Evolutionary conservation across 2,888 invertebrate genomes (phyloP), one percentile per base, ranked within the genome.

Genomic region (Blera fallax): DNA sequence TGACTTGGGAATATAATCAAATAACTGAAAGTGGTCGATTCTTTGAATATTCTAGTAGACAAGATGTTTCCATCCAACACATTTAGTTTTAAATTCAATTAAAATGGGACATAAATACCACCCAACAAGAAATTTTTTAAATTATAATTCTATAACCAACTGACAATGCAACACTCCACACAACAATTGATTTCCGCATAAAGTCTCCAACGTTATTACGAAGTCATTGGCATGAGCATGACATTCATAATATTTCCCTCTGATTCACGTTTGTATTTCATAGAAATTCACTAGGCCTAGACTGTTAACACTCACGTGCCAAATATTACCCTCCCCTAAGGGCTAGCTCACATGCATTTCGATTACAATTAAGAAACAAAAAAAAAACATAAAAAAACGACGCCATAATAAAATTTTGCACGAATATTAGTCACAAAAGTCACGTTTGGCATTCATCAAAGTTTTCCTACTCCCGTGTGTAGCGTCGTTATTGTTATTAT

Each of bases 391-490:
- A 5, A 37, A 34, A 62, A 50, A 48, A 6, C 40, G 10, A 48
- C n/a, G n/a, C 34, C 3, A 50, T 48, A 29, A 48, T 34, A 48
- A n/a, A 72, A 48, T 64, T 48, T 37, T 40, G 64, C 64, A 74
- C 52, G 64, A 65, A 37, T 56, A 48, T 76, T 76, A 76, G 48
- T 58, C 43, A 64, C 21, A 64, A 64, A 62, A 67, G 77, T 77
- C 78, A 79, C 70, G 78, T 79, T 56, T 64, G 52, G 52, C 70
- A 67, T 58, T 76, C 78, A 24, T 78, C 50, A 62, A 54, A 43
- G 62, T 64, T 69, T 67, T 67, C 18, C 32, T 14, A 10, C 32
- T 54, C 24, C 43, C n/a, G n/a, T n/a, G n/a, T n/a, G n/a, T 24
- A 11, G 16, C 54, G 52, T n/a, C 52, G 45, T 8, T 3, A 21